A percentile compares a stretch with the other conserved stretches of the same genome.
These are phyloP conservation scores for Sphyrna mokarran DNA, from an alignment of 2,113 vertebrate genomes.

Conservation along the genomic window DNA sequence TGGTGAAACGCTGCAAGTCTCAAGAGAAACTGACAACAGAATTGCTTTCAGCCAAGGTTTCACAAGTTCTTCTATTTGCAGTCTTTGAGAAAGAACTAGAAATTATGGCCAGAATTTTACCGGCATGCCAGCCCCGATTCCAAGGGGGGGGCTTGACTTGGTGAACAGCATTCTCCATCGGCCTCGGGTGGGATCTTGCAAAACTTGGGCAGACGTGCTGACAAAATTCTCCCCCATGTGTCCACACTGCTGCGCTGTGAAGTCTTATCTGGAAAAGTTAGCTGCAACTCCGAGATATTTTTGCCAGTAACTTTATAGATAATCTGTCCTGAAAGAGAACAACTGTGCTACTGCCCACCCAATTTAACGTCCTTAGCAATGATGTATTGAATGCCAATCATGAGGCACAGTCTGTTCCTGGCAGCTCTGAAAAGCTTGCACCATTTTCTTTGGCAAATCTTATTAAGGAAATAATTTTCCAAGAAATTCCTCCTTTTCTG, in stretches of 20 bases:
- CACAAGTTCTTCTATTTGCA: not conserved
- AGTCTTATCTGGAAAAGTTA: not conserved
- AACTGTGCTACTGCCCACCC: too few species aligned
- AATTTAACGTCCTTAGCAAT: not conserved
- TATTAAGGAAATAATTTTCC: not conserved
- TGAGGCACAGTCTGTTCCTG: not conserved
- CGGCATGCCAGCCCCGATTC: too few species aligned
- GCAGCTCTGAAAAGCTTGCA: not conserved
- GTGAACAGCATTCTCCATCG: too few species aligned
- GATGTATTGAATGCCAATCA: not conserved
- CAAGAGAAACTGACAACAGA: not conserved
- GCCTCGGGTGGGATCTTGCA: too few species aligned
- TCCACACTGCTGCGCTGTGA: not conserved
- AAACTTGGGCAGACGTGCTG: too few species aligned
- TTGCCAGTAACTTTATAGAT: not conserved
- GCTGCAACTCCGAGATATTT: not conserved
- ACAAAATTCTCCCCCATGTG: too few species aligned
- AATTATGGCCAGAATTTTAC: not conserved
- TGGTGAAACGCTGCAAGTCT: not conserved
- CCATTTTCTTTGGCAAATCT: not conserved
- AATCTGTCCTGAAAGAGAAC: not conserved
- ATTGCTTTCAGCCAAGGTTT: not conserved
- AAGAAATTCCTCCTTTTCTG: not conserved
- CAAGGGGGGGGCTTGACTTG: too few species aligned
- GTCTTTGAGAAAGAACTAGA: not conserved